These are phyloP conservation scores for Hoplostethus atlanticus DNA, from an alignment of 2,797 vertebrate species.

Conservation along the genomic window DNA sequence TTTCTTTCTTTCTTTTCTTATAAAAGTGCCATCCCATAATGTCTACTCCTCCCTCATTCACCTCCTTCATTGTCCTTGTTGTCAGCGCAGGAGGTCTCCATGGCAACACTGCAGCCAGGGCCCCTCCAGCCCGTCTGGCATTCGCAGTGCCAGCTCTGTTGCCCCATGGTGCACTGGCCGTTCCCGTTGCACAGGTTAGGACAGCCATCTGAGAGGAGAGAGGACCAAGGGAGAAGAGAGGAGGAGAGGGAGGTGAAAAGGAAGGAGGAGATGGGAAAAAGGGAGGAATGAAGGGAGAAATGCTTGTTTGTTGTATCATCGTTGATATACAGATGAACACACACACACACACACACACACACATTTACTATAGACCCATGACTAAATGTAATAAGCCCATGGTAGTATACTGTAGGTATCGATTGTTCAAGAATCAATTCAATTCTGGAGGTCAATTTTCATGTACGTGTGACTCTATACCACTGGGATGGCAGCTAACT, in stretches of 20 bases:
- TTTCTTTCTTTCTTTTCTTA: conserved; percentile 37
- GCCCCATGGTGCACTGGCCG: conserved; percentile 97
- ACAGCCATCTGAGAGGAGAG: conserved; percentile 91
- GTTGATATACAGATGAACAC: conserved; percentile 41
- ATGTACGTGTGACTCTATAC: conserved; percentile 49
- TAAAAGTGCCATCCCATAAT: background rate
- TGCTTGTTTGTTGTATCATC: conserved; percentile 56
- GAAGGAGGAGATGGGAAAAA: conserved; percentile 4
- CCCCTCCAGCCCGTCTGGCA: conserved; percentile 99
- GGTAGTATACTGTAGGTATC: conserved; percentile 36
- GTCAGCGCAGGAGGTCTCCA: conserved; percentile 98
- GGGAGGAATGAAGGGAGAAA: conserved; percentile 38
- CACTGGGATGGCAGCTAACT: conserved; percentile 36
- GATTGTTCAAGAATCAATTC: conserved; percentile 62
- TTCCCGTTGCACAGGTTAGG: conserved; percentile 98
- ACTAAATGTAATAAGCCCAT: conserved; percentile 48
- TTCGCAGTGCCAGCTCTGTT: conserved; percentile 99
- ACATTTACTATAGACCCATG: conserved; percentile 53
- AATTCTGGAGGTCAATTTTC: conserved; percentile 60
- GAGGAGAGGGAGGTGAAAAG: conserved; percentile 13
- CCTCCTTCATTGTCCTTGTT: conserved; percentile 99
- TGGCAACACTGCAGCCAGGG: conserved; percentile 96
- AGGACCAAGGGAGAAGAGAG: conserved; percentile 1
- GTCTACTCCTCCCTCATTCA: conserved; percentile 61
- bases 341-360: conserved; percentile 10